Conservation (phyloP, 2,797 vertebrate genomes). For the Anas bernieri region DNA sequence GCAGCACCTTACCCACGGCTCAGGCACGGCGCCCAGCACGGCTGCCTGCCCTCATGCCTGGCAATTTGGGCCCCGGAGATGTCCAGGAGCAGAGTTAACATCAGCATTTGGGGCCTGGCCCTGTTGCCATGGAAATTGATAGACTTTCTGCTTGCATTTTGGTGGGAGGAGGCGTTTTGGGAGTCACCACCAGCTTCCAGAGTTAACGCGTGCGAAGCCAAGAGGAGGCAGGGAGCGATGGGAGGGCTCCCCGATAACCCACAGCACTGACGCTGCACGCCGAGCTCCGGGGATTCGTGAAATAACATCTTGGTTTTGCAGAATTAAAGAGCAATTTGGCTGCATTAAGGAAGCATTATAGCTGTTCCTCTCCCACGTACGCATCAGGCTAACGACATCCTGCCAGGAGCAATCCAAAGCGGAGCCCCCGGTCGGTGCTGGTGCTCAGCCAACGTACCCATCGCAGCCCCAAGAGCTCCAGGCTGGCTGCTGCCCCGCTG, state of each 20-base stretch:
- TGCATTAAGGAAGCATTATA: constrained; percentile 24
- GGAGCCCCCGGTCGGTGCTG: neutral
- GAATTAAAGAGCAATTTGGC: constrained; percentile 68
- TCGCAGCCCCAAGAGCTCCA: neutral
- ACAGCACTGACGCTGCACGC: neutral
- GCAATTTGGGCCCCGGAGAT: neutral
- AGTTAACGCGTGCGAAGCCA: neutral
- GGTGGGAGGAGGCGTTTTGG: constrained; percentile 20
- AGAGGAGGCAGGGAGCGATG: neutral
- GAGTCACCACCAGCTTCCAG: neutral
- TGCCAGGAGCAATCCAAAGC: constrained; percentile 20
- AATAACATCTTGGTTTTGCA: constrained; percentile 46
- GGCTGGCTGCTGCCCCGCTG: neutral
- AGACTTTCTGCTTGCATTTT: constrained; percentile 52
- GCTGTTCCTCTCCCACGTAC: constrained; percentile 46
- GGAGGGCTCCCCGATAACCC: fast-evolving
- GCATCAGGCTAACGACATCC: constrained; percentile 16
- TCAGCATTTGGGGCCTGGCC: constrained; percentile 24
- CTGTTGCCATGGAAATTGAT: constrained; percentile 58
- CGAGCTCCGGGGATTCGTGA: neutral
- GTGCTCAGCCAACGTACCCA: neutral
- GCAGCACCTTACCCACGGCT: neutral
- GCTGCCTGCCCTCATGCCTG: neutral
- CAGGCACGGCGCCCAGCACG: neutral
- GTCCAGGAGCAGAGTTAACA: constrained; percentile 36